Evolutionary conservation across 2,888 invertebrate species (phyloP), one percentile per base, ranked within the genome.

Genomic region (Euproctis similis): DNA sequence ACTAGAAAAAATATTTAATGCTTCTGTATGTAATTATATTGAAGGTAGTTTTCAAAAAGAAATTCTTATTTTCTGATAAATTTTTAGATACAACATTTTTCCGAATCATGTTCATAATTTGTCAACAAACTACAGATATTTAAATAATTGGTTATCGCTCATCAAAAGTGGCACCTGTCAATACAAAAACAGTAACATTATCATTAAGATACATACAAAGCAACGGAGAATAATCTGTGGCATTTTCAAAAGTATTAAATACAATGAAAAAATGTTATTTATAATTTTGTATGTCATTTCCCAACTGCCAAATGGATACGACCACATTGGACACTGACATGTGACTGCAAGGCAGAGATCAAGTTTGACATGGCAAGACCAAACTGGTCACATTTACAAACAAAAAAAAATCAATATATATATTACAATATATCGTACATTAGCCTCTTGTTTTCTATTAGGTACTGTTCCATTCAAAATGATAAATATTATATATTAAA

Each of bases 331-430:
- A 9, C 27, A 26, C 31, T 18, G 34, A 20, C 29, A 50, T 28
- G 28, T 49, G 53, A 72, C 73, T 76, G 76, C 66, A 55, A 68
- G 71, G 75, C 73, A 71, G 76, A 81, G 75, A 78, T 77, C 74
- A 77, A 76, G 72, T 70, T 45, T 69, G 67, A 73, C 71, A 73
- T 77, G 80, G 76, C 77, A 70, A 69, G 69, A 76, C 73, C 70
- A 22, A 48, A 45, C 34, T 33, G 68, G 73, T 70, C 70, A 55
- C 46, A 57, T 59, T 59, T 44, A 59, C 42, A 57, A 55, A 62
- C 64, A 48, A 21, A 21, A 10, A 21, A 21, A 10, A 21, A 21
- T 10, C 4, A 14, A 14, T 14, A 46, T 61, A 39, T 49, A 56
- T 62, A n/a, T n/a, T n/a, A n/a, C n/a, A n/a, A n/a, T n/a, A n/a